These are phyloP conservation scores for Helleia helle DNA, from an alignment of 2,888 invertebrate species.

Conservation along the genomic window DNA sequence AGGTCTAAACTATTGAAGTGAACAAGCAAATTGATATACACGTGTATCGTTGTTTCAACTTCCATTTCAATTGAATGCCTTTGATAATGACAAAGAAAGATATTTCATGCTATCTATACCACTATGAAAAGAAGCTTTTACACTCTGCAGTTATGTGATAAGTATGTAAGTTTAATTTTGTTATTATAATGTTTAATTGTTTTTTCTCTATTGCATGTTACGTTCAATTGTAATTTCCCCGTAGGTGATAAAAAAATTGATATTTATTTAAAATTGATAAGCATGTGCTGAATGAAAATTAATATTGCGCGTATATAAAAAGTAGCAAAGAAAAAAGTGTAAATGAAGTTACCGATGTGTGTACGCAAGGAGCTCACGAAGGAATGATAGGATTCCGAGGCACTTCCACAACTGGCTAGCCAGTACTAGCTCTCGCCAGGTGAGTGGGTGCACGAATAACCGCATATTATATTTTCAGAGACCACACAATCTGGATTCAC, in stretches of 20 bases:
- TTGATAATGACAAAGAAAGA: too few species aligned
- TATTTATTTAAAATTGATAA: neutral
- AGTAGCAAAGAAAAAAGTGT: slow-evolving; percentile 1
- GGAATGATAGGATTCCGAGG: slow-evolving; percentile 30
- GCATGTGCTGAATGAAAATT: too few species aligned
- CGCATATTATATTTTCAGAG: slow-evolving; percentile 19
- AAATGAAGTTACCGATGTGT: slow-evolving; percentile 8
- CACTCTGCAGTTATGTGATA: too few species aligned
- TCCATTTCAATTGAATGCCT: too few species aligned
- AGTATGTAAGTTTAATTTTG: too few species aligned
- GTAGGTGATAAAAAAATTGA: neutral
- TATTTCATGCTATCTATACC: too few species aligned
- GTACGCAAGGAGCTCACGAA: slow-evolving; percentile 38
- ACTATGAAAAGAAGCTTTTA: too few species aligned
- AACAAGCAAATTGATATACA: neutral
- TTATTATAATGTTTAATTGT: too few species aligned
- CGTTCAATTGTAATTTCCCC: too few species aligned
- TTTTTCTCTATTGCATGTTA: too few species aligned
- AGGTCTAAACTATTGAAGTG: neutral
- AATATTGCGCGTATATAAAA: too few species aligned
- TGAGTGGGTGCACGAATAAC: slow-evolving; percentile 38
- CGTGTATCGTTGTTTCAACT: too few species aligned
- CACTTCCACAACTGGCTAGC: slow-evolving; percentile 31
- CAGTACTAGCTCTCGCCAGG: slow-evolving; percentile 54
- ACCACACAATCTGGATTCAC: slow-evolving; percentile 13